These are phyloP conservation scores for Tetragnatha versicolor DNA, from an alignment of 1,140 invertebrate species.

Conservation along the genomic window DNA sequence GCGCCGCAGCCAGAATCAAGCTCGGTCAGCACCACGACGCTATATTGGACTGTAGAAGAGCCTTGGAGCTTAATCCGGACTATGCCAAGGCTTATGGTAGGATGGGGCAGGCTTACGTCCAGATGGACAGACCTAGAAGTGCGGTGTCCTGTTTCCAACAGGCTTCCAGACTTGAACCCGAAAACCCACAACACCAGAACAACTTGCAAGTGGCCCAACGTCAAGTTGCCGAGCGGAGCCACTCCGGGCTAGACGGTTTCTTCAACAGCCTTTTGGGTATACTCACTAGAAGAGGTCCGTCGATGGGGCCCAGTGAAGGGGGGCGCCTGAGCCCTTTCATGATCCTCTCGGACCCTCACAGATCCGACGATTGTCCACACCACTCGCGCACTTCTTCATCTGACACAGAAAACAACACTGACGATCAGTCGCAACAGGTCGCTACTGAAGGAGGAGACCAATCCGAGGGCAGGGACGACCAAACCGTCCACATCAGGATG, in stretches of 20 bases:
- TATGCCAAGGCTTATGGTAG: constrained; percentile 28
- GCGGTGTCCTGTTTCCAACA: constrained; percentile 19
- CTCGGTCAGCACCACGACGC: background rate
- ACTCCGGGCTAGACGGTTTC: background rate
- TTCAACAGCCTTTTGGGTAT: background rate
- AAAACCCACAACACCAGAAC: constrained; percentile 12
- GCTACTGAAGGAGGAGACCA: too few relatives aligned
- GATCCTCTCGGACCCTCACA: background rate
- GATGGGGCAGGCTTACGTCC: constrained; percentile 38
- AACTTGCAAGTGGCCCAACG: constrained; percentile 15
- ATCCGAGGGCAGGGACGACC: too few relatives aligned
- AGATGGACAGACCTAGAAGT: constrained; percentile 9
- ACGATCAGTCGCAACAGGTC: too few relatives aligned
- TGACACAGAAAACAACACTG: too few relatives aligned
- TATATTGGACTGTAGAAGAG: constrained; percentile 13
- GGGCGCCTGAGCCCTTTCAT: background rate
- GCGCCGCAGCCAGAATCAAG: constrained; percentile 15
- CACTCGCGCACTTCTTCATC: too few relatives aligned
- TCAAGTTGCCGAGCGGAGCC: background rate
- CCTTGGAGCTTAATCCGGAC: constrained; percentile 17
- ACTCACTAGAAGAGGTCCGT: background rate
- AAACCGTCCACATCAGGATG: too few relatives aligned
- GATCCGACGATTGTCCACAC: too few relatives aligned
- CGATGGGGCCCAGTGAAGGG: background rate
- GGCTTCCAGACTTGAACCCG: constrained; percentile 21